phyloP scores from a whole-genome alignment of 2,888 invertebrate genomes.

The Nycteola revayana region DNA sequence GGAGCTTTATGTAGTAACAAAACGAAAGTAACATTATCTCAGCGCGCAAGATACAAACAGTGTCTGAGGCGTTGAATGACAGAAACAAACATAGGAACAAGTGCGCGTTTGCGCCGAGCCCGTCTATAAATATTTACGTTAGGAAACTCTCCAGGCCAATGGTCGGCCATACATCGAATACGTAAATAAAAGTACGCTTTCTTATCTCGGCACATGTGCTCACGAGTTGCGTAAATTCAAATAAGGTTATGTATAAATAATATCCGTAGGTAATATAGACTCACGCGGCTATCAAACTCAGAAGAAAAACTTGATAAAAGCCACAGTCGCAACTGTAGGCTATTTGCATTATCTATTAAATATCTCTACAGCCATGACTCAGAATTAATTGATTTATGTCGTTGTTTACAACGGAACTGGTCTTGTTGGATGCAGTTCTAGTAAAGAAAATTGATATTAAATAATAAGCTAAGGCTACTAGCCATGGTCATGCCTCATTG shows the following conservation, averaged over 20 bases:
- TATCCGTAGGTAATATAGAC: constrained; percentile 20
- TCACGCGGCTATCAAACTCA: constrained; percentile 6
- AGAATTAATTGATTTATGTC: too few relatives aligned
- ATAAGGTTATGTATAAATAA: constrained; percentile 38
- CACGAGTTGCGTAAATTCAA: constrained; percentile 66
- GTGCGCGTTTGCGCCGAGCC: constrained; percentile 58
- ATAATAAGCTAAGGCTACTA: too few relatives aligned
- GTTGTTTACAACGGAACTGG: too few relatives aligned
- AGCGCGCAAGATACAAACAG: constrained; percentile 37
- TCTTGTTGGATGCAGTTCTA: too few relatives aligned
- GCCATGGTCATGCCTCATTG: too few relatives aligned
- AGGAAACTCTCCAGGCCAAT: constrained; percentile 76
- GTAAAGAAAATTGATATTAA: too few relatives aligned
- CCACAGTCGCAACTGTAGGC: too few relatives aligned
- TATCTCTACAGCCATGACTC: too few relatives aligned
- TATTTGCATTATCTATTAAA: too few relatives aligned
- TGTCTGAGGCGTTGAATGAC: constrained; percentile 69
- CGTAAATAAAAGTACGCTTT: constrained; percentile 76
- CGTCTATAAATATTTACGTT: constrained; percentile 80
- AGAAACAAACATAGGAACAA: constrained; percentile 78
- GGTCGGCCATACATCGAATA: constrained; percentile 62
- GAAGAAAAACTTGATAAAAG: too few relatives aligned
- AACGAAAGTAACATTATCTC: constrained; percentile 50
- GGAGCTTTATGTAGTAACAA: constrained; percentile 42
- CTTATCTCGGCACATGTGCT: constrained; percentile 72